Evolutionary conservation across 2,113 vertebrate species (phyloP).

Genomic region (Leucosticte australis): DNA sequence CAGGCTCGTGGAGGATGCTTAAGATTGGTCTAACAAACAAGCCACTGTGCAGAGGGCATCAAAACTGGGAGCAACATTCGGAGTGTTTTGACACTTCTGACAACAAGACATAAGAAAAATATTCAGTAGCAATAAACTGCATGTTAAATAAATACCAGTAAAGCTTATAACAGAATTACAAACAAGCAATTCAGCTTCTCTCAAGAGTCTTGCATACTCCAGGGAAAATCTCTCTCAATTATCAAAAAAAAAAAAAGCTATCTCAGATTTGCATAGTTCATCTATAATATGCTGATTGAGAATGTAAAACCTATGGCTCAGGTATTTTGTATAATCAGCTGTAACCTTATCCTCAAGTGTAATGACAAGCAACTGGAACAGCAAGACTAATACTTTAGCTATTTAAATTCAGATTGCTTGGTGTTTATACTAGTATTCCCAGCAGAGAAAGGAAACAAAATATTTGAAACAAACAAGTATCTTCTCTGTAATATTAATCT

Average conservation of each 20-base stretch:
- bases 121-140: conserved; percentile 57
- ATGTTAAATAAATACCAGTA: conserved; percentile 73
- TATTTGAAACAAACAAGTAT: conserved; percentile 70
- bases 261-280: conserved; percentile 76
- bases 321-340: conserved; percentile 69
- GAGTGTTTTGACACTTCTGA: neutral
- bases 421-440: conserved; percentile 67
- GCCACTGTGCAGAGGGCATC: neutral
- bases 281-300: conserved; percentile 71
- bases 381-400: conserved; percentile 63
- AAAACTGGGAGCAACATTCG: neutral
- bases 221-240: conserved; percentile 77
- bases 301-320: conserved; percentile 68
- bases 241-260: conserved; percentile 77
- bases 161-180: conserved; percentile 75
- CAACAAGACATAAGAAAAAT: conserved; percentile 33
- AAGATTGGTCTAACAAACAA: neutral
- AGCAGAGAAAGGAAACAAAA: conserved; percentile 59
- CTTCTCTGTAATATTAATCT: conserved; percentile 58
- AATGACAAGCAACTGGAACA: conserved; percentile 66
- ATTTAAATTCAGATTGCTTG: conserved; percentile 71
- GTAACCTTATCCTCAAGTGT: conserved; percentile 65
- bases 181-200: conserved; percentile 69
- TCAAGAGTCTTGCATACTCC: conserved; percentile 67
- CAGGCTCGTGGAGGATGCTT: neutral